Base-by-base conservation (phyloP, 1,140 invertebrate species). In the Trichoplusia ni region DNA sequence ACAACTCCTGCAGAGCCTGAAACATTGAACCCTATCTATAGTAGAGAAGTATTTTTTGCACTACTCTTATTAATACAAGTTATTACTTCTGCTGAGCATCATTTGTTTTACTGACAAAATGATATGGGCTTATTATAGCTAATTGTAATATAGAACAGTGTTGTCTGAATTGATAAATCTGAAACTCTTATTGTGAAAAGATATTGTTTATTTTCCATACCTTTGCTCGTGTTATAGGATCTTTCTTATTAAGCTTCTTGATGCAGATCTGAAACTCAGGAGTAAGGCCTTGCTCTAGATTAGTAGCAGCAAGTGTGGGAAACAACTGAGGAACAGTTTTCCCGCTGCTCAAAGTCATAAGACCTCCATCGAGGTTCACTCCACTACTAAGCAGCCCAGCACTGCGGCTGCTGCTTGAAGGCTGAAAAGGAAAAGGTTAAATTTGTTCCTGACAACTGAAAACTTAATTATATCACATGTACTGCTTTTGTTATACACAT, bases 241-340 rank as follows among this genome's bases (percentile, higher is more conserved):
- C 86, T 64, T 90, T 90, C 60, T 90, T 90, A 51, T 79, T 84
- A 4, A 90, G 77, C 37, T 87, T 87, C 49, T 89, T 90, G 13
- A 90, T 76, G 42, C 83, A 88, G 7, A 90, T 44, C 1, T 75
- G 59, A 27, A 79, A 81, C 46, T 89, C 82, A 19, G 78, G 62
- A 16, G 58, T 75, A 0, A 88, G 63, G 2, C 63, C 64, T 4
- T 74, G 69, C 1, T 88, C 83, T 7, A 73, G 27, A 9, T 49
- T 68, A n/a, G 64, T 31, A 27, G 51, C 31, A 13, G 62, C 64
- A n/a, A 88, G 61, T 5, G 83, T 80, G 0, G 84, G 75, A 49
- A 89, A 89, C 27, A 90, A 40, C 2, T 74, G 67, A 1, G 81
- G 71, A 9, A 83, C 53, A 2, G 58, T 23, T 27, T 81, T 77